These are phyloP conservation scores for Zygaena filipendulae DNA, from an alignment of 2,888 invertebrate species.

Conservation along the genomic window DNA sequence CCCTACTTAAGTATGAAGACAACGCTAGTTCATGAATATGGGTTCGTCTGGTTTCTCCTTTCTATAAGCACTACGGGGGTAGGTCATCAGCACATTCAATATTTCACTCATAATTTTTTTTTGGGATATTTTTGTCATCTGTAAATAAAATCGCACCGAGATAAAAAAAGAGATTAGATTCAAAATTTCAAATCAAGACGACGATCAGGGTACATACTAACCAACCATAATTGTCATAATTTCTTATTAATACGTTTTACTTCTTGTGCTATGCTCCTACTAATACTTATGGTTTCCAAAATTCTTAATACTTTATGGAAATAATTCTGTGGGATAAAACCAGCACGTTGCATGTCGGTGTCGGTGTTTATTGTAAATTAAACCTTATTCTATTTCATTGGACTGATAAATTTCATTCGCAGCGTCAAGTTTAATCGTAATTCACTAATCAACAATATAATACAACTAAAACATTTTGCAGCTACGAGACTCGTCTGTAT, in stretches of 20 bases:
- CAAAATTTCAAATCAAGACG: slow-evolving; percentile 7
- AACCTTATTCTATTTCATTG: slow-evolving; percentile 6
- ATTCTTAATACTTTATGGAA: too few relatives aligned
- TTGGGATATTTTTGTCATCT: too few relatives aligned
- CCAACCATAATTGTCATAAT: too few relatives aligned
- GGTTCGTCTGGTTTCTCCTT: slow-evolving; percentile 33
- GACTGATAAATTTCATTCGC: neutral
- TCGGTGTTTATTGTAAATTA: slow-evolving; percentile 19
- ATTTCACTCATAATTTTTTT: neutral
- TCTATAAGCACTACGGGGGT: slow-evolving; percentile 21
- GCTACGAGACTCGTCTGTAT: slow-evolving; percentile 66
- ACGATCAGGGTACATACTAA: slow-evolving; percentile 14
- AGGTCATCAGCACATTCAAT: slow-evolving; percentile 16
- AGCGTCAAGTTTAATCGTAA: too few relatives aligned
- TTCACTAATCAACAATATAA: slow-evolving; percentile 28
- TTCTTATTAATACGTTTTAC: too few relatives aligned
- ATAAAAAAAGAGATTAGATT: slow-evolving; percentile 2
- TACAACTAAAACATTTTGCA: slow-evolving; percentile 32
- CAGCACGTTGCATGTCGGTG: slow-evolving; percentile 36
- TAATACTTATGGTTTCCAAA: too few relatives aligned
- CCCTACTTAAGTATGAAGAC: slow-evolving; percentile 46
- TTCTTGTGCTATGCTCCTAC: too few relatives aligned
- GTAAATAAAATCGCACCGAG: too few relatives aligned
- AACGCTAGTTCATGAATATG: slow-evolving; percentile 26
- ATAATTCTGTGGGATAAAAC: too few relatives aligned